Evolutionary conservation across 2,113 vertebrate species (phyloP).

Genomic region (Dryoscopus gambensis): DNA sequence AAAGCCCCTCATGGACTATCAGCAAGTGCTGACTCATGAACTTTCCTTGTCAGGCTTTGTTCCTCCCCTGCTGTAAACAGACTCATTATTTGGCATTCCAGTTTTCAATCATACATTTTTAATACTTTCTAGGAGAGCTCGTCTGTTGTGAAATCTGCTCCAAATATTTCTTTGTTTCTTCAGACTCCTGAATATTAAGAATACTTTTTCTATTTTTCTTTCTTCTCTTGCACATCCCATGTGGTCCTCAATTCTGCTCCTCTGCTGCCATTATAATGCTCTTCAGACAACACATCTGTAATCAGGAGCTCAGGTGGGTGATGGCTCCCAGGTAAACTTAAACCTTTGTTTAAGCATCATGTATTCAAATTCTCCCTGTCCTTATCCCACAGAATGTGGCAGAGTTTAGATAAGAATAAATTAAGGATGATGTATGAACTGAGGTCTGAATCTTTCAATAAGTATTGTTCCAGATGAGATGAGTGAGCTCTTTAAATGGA

Average conservation of each 20-base stretch:
- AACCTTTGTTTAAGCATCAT: background rate
- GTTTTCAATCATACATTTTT: background rate
- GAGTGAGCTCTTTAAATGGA: conserved; percentile 11
- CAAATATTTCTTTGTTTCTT: background rate
- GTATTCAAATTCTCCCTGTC: background rate
- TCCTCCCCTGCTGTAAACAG: background rate
- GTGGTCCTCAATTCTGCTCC: background rate
- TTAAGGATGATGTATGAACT: conserved; percentile 24
- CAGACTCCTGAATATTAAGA: background rate
- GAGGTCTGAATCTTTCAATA: background rate
- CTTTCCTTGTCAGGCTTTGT: background rate
- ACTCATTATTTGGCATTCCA: background rate
- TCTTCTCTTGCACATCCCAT: background rate
- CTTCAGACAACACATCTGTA: background rate
- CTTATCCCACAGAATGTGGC: background rate
- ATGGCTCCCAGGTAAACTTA: background rate
- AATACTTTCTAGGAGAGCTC: background rate
- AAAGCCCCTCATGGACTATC: background rate
- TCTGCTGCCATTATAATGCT: background rate
- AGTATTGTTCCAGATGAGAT: conserved; percentile 2
- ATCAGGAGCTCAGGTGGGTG: background rate
- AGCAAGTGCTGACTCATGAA: background rate
- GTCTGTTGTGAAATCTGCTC: background rate
- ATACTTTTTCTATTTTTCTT: background rate
- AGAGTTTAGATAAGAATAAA: background rate